Percentiles rank a stretch among this genome's conserved stretches.
phyloP scores from a whole-genome alignment of 2,113 vertebrate genomes.

The Ophthalmotilapia sp. region DNA sequence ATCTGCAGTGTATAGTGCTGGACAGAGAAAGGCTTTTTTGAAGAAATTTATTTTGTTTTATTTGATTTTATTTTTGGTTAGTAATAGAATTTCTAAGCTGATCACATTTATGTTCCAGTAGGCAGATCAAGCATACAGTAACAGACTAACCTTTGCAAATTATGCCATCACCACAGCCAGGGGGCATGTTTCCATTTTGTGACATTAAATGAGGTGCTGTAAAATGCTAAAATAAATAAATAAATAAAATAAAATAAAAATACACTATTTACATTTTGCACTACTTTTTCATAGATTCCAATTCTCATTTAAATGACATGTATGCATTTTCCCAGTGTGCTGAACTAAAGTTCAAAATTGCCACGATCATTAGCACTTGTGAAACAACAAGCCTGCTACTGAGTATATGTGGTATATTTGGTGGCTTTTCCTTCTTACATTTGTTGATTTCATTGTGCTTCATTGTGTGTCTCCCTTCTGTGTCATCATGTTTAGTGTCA shows the following conservation, averaged over 20 bases:
- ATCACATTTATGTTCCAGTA: background rate
- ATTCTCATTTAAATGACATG: background rate
- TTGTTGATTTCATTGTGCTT: background rate
- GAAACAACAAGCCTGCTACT: background rate
- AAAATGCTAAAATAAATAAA: background rate
- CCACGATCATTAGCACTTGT: background rate
- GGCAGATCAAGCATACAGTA: background rate
- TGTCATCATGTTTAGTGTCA: background rate
- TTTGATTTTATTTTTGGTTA: background rate
- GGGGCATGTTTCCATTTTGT: background rate
- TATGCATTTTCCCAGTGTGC: background rate
- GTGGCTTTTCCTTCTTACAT: background rate
- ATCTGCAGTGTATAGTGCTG: background rate
- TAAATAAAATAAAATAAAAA: background rate
- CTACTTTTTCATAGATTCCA: background rate
- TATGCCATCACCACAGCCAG: background rate
- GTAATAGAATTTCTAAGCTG: background rate
- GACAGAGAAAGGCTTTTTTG: background rate
- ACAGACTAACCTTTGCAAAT: background rate
- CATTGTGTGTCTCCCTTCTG: background rate
- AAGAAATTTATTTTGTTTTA: background rate
- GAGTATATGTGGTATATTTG: background rate
- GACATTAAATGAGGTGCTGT: background rate
- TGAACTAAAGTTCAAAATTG: background rate
- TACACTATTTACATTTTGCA: background rate